Base-by-base conservation (phyloP, 2,888 invertebrate species). In the Caenorhabditis sp. region DNA sequence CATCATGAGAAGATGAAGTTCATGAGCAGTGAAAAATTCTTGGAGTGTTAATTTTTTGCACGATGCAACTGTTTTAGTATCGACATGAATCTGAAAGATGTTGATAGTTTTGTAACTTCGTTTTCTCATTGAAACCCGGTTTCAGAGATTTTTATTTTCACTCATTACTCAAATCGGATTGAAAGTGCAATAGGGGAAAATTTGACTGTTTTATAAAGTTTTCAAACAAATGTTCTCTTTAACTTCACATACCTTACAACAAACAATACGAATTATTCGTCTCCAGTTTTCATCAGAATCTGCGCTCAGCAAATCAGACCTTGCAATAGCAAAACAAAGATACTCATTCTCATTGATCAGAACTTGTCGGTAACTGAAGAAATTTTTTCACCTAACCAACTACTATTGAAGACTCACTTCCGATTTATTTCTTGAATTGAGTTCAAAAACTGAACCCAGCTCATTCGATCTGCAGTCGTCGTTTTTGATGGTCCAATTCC, bases 191-290 rank as follows among this genome's bases (percentile, higher is more conserved):
- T 43, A 6, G 14, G 6, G 3, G 21, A n/a, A 31, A 19, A 31
- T 3, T 12, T 23, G 17, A 54, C 27, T 62, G 14, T 36, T 14
- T 36, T 19, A 6, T 12, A 8, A 36, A 36, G 5, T n/a, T n/a
- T n/a, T n/a, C n/a, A n/a, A n/a, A n/a, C n/a, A n/a, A n/a, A n/a
- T n/a, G n/a, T n/a, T n/a, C n/a, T n/a, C n/a, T n/a, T n/a, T n/a
- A n/a, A n/a, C n/a, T n/a, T n/a, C n/a, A n/a, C n/a, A n/a, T 10
- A 78, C 78, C 61, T 76, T 72, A 54, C 75, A 78, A 31, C 78
- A 78, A 2, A 73, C 53, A 26, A 78, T 68, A 27, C 23, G 53
- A 1, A 78, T 73, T 17, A 65, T 53, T 5, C 54, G 17, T 43
- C 68, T 72, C 78, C 78, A 78, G 17, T 62, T 49, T 6, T 63